phyloP scores from a whole-genome alignment of 1,140 invertebrate genomes.

The Chelonus insularis region DNA sequence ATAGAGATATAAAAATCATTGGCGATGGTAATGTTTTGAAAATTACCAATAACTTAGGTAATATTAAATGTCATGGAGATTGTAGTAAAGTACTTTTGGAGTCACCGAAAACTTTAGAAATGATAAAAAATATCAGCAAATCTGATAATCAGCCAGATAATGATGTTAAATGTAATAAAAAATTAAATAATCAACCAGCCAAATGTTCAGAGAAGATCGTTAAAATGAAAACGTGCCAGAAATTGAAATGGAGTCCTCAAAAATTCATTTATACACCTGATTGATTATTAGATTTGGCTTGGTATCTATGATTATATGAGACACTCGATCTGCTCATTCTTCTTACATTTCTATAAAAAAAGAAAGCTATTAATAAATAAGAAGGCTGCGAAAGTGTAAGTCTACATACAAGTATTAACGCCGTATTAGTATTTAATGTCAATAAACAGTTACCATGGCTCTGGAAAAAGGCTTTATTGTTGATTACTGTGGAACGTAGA shows the following conservation, averaged over 20 bases:
- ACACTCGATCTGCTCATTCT: too few relatives aligned
- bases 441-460: neutral
- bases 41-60: slow-evolving; percentile 40
- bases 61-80: slow-evolving; percentile 47
- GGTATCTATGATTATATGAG: too few relatives aligned
- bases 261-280: too few relatives aligned
- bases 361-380: too few relatives aligned
- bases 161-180: neutral
- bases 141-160: slow-evolving; percentile 44
- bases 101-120: slow-evolving; percentile 30
- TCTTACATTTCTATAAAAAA: too few relatives aligned
- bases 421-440: too few relatives aligned
- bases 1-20: slow-evolving; percentile 38
- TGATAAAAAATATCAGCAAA: slow-evolving; percentile 41
- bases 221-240: too few relatives aligned
- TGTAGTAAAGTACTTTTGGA: slow-evolving; percentile 44
- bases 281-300: too few relatives aligned
- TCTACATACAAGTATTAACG: too few relatives aligned
- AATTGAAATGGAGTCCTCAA: too few relatives aligned
- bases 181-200: neutral
- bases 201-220: neutral
- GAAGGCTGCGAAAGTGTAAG: too few relatives aligned
- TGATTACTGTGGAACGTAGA: slow-evolving; percentile 7
- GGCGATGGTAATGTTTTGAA: slow-evolving; percentile 47
- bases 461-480: neutral